A percentile compares a stretch with the other conserved stretches of the same genome.
phyloP scores from a whole-genome alignment of 2,113 vertebrate species.

The Chlamydotis undulata region DNA sequence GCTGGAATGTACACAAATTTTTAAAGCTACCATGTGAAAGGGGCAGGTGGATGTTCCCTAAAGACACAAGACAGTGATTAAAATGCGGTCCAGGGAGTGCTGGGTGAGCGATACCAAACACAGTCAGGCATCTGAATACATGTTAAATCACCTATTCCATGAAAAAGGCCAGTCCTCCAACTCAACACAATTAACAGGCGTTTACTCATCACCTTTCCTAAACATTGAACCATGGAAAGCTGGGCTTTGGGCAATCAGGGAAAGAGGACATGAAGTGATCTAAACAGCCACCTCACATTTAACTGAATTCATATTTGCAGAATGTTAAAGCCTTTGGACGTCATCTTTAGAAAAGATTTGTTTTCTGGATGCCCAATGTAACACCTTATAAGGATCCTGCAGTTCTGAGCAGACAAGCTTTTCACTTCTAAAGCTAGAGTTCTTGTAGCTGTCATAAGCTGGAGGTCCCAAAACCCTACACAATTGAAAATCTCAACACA shows the following conservation, averaged over 20 bases:
- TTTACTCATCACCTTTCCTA: background rate
- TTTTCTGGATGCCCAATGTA: background rate
- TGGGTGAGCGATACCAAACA: background rate
- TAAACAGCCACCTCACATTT: background rate
- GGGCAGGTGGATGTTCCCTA: background rate
- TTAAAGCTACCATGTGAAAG: accelerated
- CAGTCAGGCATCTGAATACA: background rate
- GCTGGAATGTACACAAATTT: background rate
- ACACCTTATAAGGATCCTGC: background rate
- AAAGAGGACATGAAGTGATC: background rate
- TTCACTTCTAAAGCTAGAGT: background rate
- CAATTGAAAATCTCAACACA: background rate
- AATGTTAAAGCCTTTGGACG: background rate
- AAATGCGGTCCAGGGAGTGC: background rate
- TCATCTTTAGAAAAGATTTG: background rate
- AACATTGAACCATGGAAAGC: background rate
- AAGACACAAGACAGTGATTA: background rate
- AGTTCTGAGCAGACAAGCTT: background rate
- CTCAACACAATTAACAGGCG: background rate
- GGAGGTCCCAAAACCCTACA: background rate
- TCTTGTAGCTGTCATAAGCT: background rate
- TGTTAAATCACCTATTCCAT: background rate
- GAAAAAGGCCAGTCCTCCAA: background rate
- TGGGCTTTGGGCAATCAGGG: background rate
- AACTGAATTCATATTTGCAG: background rate